Conservation (phyloP, 2,113 vertebrate species). For the Pseudolaguvia tuberculata region DNA sequence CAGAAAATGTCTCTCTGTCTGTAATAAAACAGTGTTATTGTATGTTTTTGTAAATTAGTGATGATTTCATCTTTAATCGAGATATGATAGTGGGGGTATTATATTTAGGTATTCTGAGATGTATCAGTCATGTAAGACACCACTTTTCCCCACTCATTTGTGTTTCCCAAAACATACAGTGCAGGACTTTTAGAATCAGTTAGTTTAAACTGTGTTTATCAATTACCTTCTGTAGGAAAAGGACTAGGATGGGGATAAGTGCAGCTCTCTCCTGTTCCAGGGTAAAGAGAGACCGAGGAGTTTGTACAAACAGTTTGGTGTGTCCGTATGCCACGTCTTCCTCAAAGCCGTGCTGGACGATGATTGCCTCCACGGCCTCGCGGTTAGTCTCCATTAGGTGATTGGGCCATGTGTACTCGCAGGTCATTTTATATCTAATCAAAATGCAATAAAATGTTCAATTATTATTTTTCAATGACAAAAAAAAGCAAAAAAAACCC, state of each 20-base stretch:
- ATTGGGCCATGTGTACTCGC: constrained; percentile 95
- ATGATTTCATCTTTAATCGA: too few species aligned
- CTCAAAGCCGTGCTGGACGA: constrained; percentile 82
- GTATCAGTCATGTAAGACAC: too few species aligned
- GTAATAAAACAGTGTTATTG: too few species aligned
- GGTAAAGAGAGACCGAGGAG: constrained; percentile 75
- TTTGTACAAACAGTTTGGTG: constrained; percentile 86
- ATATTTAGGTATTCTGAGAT: too few species aligned
- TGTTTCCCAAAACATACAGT: too few species aligned
- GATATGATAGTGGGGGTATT: too few species aligned
- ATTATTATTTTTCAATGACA: background rate
- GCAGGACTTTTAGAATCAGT: too few species aligned
- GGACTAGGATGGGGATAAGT: constrained; percentile 87
- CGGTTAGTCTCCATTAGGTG: constrained; percentile 81
- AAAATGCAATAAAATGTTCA: background rate
- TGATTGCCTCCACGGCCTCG: constrained; percentile 79
- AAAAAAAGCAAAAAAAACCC: background rate
- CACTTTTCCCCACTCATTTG: too few species aligned
- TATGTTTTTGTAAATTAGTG: too few species aligned
- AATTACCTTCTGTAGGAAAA: constrained; percentile 89
- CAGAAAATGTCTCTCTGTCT: too few species aligned
- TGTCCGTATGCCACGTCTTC: constrained; percentile 83
- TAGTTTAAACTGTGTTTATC: too few species aligned
- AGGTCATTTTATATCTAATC: constrained; percentile 92
- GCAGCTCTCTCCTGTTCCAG: constrained; percentile 80